These are phyloP conservation scores for Drosophila limbata DNA, from an alignment of 2,888 invertebrate genomes.

Conservation along the genomic window DNA sequence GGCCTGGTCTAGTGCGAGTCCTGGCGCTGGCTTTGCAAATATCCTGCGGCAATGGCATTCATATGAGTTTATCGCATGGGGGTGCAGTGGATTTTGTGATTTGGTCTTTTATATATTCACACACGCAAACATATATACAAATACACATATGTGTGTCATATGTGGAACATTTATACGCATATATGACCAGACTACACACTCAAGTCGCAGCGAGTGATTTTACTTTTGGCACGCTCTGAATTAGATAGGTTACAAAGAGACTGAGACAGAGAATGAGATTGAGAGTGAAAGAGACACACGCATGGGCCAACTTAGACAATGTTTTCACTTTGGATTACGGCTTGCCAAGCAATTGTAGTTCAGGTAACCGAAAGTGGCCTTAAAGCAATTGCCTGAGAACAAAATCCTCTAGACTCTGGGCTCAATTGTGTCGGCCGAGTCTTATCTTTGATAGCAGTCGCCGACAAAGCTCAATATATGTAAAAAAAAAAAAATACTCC, in stretches of 20 bases:
- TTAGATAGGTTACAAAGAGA: constrained; percentile 7
- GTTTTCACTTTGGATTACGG: constrained; percentile 58
- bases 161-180: constrained; percentile 18
- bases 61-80: constrained; percentile 71
- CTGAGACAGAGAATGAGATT: not conserved
- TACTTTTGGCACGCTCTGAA: constrained; percentile 14
- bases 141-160: constrained; percentile 16
- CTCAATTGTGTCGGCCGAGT: constrained; percentile 33
- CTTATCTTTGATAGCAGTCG: constrained; percentile 26
- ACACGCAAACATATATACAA: constrained; percentile 3
- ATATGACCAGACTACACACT: constrained; percentile 6
- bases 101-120: constrained; percentile 64
- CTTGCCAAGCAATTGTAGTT: constrained; percentile 19
- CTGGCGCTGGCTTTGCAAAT: constrained; percentile 67
- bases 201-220: constrained; percentile 17
- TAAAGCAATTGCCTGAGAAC: constrained; percentile 28
- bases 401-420: constrained; percentile 7
- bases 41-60: constrained; percentile 73
- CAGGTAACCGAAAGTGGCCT: constrained; percentile 50
- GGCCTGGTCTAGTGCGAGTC: constrained; percentile 24
- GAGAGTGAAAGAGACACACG: constrained; percentile 4
- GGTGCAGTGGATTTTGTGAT: constrained; percentile 74
- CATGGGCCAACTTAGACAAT: constrained; percentile 58
- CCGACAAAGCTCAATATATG: not conserved
- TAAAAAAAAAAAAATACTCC: not conserved